Evolutionary conservation across 2,797 vertebrate species (phyloP).

Genomic region (Labroides dimidiatus): DNA sequence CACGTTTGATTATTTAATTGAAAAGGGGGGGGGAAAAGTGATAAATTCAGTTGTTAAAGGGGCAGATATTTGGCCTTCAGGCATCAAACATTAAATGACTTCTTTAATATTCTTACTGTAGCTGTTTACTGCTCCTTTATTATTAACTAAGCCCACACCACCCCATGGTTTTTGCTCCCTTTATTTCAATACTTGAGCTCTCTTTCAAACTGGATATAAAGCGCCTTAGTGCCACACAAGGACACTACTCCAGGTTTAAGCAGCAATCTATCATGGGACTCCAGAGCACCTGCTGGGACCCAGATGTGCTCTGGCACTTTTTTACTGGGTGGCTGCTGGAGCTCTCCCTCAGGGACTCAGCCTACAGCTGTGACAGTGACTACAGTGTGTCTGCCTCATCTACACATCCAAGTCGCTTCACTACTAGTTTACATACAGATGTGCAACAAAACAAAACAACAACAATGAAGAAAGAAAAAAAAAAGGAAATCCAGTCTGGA

Average conservation of each 20-base stretch:
- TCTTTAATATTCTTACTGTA: background rate
- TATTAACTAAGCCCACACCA: background rate
- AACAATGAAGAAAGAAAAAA: constrained; percentile 22
- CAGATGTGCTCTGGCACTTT: constrained; percentile 84
- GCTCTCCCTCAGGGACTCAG: constrained; percentile 74
- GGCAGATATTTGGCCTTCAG: constrained; percentile 17
- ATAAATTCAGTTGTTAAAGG: constrained; percentile 5
- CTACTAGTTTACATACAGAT: constrained; percentile 69
- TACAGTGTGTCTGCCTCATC: constrained; percentile 57
- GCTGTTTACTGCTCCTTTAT: background rate
- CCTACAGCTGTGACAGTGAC: constrained; percentile 78
- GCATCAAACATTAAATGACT: constrained; percentile 5
- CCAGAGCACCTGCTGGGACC: constrained; percentile 83
- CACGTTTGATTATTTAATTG: constrained; percentile 42
- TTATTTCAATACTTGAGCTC: constrained; percentile 12
- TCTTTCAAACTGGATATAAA: constrained; percentile 45
- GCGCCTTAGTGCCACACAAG: constrained; percentile 51
- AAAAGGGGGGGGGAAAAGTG: background rate
- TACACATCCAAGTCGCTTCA: constrained; percentile 56
- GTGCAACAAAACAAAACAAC: constrained; percentile 22
- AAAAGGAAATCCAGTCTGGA: constrained; percentile 6
- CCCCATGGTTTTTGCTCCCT: background rate
- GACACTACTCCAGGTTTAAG: constrained; percentile 75
- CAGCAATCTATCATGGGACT: constrained; percentile 82
- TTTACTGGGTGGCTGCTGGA: constrained; percentile 78